A percentile compares a stretch with the other conserved stretches of the same genome.
These are phyloP conservation scores for Aythya baeri DNA, from an alignment of 2,113 vertebrate genomes.

Conservation along the genomic window DNA sequence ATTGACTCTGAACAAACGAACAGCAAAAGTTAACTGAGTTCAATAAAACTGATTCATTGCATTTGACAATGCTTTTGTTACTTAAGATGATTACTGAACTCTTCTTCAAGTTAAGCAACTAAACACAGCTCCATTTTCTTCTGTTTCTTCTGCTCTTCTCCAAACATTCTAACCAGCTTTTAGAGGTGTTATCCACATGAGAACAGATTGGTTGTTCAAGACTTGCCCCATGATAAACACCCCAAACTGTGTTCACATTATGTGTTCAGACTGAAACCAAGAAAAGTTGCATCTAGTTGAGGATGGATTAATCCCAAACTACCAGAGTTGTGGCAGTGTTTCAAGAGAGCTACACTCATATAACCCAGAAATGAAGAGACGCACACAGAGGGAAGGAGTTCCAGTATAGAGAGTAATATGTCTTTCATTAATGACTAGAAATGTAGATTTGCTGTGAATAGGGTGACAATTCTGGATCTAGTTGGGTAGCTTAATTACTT, in stretches of 20 bases:
- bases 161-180: background rate
- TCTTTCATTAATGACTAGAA: background rate
- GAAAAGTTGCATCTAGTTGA: background rate
- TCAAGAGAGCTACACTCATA: background rate
- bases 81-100: background rate
- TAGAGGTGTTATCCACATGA: background rate
- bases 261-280: background rate
- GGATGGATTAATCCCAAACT: background rate
- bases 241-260: background rate
- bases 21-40: background rate
- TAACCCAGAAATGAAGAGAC: background rate
- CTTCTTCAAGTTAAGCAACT: background rate
- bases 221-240: background rate
- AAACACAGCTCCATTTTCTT: background rate
- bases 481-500: background rate
- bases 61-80: background rate
- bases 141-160: background rate
- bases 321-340: background rate
- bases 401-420: background rate
- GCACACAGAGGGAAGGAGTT: background rate
- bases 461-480: background rate
- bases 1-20: background rate
- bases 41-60: background rate
- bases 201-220: background rate
- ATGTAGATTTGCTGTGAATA: background rate